phyloP scores from a whole-genome alignment of 2,888 invertebrate genomes.

The Caenorhabditis parvicauda region DNA sequence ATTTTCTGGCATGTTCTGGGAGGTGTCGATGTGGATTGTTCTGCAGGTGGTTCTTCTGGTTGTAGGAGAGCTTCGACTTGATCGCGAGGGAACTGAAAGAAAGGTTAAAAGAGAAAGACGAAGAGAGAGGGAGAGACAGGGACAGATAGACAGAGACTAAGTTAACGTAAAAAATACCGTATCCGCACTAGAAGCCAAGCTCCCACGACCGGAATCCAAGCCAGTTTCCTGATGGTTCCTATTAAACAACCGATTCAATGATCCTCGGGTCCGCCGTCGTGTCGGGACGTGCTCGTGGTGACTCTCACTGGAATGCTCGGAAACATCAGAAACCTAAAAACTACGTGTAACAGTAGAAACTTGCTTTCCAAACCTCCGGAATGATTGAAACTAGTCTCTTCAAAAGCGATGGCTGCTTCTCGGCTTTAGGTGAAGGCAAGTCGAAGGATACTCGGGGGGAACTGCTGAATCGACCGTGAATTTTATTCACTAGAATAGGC shows the following conservation, averaged over 20 bases:
- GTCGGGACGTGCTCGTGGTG: conserved; percentile 41
- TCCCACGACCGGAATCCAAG: conserved; percentile 41
- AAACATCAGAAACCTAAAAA: conserved; percentile 37
- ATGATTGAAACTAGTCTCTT: conserved; percentile 29
- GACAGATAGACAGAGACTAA: too few species aligned
- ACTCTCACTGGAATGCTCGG: conserved; percentile 44
- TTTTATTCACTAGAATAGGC: too few species aligned
- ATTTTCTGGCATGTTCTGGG: too few species aligned
- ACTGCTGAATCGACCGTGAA: too few species aligned
- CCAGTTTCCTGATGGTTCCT: conserved; percentile 12
- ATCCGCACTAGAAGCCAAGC: conserved; percentile 30
- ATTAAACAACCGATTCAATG: conserved; percentile 16
- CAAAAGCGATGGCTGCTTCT: conserved; percentile 12
- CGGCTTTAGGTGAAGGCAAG: conserved; percentile 10
- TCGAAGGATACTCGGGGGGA: conserved; percentile 46
- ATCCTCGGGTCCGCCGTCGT: conserved; percentile 7
- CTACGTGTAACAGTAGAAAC: not conserved
- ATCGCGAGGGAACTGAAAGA: too few species aligned
- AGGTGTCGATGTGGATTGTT: too few species aligned
- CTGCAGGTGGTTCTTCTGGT: too few species aligned
- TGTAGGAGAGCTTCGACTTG: too few species aligned
- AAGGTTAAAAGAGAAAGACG: too few species aligned
- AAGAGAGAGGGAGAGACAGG: too few species aligned
- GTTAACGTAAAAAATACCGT: too few species aligned
- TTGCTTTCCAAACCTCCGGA: conserved; percentile 29